Evolutionary conservation across 2,113 vertebrate species (phyloP).

Genomic region (Microcebus ravelobensis): DNA sequence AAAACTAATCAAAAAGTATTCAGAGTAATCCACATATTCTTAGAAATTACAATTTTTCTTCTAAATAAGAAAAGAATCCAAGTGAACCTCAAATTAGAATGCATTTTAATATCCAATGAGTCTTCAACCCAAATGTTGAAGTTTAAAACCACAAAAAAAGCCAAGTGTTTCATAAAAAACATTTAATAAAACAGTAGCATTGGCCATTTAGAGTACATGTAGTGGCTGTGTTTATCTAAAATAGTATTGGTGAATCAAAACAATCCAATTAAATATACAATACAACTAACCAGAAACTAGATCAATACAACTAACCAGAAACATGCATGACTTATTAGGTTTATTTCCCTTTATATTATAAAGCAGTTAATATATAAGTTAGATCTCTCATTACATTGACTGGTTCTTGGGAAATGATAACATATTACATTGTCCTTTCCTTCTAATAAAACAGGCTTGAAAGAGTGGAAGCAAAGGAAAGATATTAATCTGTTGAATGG

Average conservation of each 20-base stretch:
- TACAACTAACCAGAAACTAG: background rate
- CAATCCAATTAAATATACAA: background rate
- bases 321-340: background rate
- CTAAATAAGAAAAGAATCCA: slow-evolving; percentile 8
- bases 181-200: background rate
- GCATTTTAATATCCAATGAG: background rate
- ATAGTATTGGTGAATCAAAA: background rate
- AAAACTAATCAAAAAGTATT: slow-evolving; percentile 16
- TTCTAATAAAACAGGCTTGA: background rate
- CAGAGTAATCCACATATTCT: background rate
- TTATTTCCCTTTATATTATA: background rate
- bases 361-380: background rate
- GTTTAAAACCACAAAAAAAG: background rate
- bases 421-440: background rate
- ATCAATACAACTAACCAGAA: background rate
- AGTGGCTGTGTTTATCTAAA: background rate
- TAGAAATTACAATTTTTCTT: background rate
- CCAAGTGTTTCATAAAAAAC: background rate
- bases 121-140: background rate
- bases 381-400: background rate
- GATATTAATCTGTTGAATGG: background rate
- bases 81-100: background rate
- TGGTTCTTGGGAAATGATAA: background rate
- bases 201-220: background rate
- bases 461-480: background rate